A percentile compares a stretch with the other conserved stretches of the same genome.
Evolutionary conservation across 2,113 vertebrate genomes (phyloP).

Genomic region (Mormoops blainvillei): DNA sequence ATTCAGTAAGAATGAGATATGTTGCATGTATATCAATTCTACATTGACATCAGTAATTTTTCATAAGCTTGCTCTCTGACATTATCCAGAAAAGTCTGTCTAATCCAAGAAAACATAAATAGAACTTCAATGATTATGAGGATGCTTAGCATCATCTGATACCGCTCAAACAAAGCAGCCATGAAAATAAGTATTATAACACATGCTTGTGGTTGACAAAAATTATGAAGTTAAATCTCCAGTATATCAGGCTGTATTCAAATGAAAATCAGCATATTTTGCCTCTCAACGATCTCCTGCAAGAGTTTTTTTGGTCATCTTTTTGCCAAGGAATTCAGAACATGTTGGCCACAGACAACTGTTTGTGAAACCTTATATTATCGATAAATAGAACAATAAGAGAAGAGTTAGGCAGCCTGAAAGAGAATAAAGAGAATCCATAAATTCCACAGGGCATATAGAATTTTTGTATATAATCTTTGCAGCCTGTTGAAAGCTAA

Average conservation of each 20-base stretch:
- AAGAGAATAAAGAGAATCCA: conserved; percentile 9
- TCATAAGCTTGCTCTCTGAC: neutral
- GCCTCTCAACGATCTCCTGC: neutral
- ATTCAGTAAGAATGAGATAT: neutral
- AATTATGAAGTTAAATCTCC: neutral
- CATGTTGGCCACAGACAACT: conserved; percentile 55
- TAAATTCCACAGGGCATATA: neutral
- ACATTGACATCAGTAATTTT: neutral
- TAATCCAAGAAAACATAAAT: neutral
- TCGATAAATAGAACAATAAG: conserved; percentile 55
- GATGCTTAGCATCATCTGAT: neutral
- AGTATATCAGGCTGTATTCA: neutral
- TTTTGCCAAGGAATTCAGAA: conserved; percentile 51
- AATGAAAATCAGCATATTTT: neutral
- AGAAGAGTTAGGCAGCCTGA: neutral
- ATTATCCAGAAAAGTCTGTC: neutral
- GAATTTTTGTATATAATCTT: neutral
- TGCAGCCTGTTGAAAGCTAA: conserved; percentile 9
- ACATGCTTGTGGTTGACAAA: neutral
- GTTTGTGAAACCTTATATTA: conserved; percentile 63
- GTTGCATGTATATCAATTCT: neutral
- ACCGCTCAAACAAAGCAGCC: neutral
- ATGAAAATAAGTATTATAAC: neutral
- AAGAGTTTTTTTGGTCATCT: neutral
- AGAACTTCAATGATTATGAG: neutral